A percentile compares a stretch with the other conserved stretches of the same genome.
These are phyloP conservation scores for Kryptopterus vitreolus DNA, from an alignment of 2,797 vertebrate species.

Conservation along the genomic window DNA sequence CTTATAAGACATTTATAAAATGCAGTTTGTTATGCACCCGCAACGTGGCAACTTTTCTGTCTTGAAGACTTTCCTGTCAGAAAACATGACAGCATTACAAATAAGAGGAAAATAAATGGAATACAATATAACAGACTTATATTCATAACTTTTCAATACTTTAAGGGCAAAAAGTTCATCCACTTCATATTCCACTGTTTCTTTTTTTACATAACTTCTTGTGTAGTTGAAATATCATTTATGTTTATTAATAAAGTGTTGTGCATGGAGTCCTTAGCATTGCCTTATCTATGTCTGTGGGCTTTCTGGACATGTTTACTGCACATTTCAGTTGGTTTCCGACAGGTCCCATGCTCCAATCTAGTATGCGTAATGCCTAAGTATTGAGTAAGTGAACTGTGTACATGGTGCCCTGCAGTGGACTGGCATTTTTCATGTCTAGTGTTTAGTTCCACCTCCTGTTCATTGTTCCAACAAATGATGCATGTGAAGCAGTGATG, in stretches of 20 bases:
- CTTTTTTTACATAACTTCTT: background rate
- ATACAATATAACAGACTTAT: too few species aligned
- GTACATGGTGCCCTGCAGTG: slow-evolving; percentile 47
- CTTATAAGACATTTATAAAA: too few species aligned
- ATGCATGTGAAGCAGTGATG: too few species aligned
- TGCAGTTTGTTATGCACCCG: too few species aligned
- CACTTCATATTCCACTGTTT: background rate
- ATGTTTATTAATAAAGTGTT: background rate
- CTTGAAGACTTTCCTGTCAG: too few species aligned
- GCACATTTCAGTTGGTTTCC: background rate
- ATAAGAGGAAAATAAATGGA: background rate
- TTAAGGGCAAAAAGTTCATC: too few species aligned
- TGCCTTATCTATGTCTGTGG: background rate
- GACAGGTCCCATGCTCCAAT: background rate
- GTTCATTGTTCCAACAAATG: background rate
- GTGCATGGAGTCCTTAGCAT: background rate
- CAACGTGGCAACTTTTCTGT: too few species aligned
- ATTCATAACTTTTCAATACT: background rate
- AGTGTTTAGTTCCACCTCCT: too few species aligned
- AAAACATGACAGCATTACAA: background rate
- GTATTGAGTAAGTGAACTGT: too few species aligned
- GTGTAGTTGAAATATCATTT: background rate
- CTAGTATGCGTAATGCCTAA: too few species aligned
- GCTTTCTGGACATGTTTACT: background rate
- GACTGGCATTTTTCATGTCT: background rate